Evolutionary conservation across 1,140 invertebrate species (phyloP).

Genomic region (Triops cancriformis): DNA sequence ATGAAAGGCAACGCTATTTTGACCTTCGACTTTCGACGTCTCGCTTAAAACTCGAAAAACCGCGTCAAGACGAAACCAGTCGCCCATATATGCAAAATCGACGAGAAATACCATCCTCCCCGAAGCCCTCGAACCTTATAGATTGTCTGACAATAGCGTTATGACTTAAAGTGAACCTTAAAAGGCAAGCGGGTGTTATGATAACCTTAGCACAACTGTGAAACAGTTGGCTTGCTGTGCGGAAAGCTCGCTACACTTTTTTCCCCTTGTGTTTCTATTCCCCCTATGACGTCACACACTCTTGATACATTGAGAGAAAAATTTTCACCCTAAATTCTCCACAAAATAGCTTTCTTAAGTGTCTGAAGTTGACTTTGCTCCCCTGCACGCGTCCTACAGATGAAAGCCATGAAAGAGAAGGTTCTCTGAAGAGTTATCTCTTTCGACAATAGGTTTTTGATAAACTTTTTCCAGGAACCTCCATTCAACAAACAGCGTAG

Average conservation of each 20-base stretch:
- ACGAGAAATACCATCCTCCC: too few species aligned
- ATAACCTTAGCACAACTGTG: not conserved
- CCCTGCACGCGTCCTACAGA: not conserved
- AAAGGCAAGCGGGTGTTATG: conserved; percentile 1
- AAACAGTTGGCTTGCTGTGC: too few species aligned
- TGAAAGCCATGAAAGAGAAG: too few species aligned
- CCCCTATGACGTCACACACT: not conserved
- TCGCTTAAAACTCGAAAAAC: not conserved
- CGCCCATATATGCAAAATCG: not conserved
- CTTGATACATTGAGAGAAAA: not conserved
- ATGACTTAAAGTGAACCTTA: not conserved
- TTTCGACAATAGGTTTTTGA: not conserved
- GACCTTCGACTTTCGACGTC: conserved; percentile 2
- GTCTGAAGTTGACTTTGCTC: not conserved
- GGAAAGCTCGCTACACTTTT: not conserved
- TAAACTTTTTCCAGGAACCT: not conserved
- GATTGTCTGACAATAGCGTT: not conserved
- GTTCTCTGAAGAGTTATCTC: not conserved
- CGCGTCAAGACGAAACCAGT: not conserved
- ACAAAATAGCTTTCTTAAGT: not conserved
- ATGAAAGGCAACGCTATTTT: not conserved
- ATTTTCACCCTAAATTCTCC: not conserved
- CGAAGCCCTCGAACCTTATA: not conserved
- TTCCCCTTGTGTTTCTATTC: not conserved
- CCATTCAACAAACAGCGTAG: not conserved